phyloP scores from a whole-genome alignment of 2,888 invertebrate species.

The Heliconius ismenius region DNA sequence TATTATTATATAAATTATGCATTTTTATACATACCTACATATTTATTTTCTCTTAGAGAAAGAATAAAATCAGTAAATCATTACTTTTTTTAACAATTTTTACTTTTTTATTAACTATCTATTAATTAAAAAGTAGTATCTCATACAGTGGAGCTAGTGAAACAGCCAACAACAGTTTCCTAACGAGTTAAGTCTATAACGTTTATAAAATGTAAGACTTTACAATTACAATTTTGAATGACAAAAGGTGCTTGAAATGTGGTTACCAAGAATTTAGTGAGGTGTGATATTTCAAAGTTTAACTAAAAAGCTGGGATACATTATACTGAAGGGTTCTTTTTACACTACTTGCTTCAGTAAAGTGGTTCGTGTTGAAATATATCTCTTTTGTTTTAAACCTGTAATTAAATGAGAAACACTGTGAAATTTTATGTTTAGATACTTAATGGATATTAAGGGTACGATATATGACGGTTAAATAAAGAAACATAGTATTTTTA shows the following conservation, averaged over 20 bases:
- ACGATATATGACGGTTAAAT: too few species aligned
- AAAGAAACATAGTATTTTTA: too few species aligned
- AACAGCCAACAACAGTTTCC: neutral
- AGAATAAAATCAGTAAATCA: too few species aligned
- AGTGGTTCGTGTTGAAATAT: neutral
- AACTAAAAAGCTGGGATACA: conserved; percentile 13
- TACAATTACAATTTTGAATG: conserved; percentile 11
- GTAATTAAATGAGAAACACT: neutral
- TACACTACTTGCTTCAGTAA: conserved; percentile 1
- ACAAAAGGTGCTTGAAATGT: conserved; percentile 20
- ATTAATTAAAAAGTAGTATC: neutral
- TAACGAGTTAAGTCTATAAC: conserved; percentile 9
- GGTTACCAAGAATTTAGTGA: conserved; percentile 8
- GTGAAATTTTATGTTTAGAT: too few species aligned
- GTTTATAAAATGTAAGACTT: neutral
- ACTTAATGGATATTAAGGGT: too few species aligned
- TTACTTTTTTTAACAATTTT: neutral
- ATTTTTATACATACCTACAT: neutral
- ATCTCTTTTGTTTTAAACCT: neutral
- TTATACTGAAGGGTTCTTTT: conserved; percentile 16
- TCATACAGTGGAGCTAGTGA: neutral
- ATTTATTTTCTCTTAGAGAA: neutral
- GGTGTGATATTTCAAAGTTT: conserved; percentile 25
- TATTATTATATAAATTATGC: too few species aligned
- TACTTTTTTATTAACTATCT: neutral